phyloP scores from a whole-genome alignment of 1,140 invertebrate species.

The Orchesella cincta region DNA sequence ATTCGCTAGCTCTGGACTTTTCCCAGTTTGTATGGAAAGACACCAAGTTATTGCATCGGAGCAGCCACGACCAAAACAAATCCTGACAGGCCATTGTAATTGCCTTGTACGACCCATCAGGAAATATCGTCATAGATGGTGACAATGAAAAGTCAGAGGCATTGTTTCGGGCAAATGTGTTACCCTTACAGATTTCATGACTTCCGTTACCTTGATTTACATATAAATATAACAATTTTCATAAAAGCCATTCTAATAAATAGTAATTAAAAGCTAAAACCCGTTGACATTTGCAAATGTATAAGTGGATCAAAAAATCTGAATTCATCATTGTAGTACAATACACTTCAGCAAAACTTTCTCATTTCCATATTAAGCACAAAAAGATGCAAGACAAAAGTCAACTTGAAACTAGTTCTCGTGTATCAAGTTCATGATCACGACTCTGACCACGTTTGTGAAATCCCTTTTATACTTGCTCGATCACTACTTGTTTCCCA shows the following conservation, averaged over 20 bases:
- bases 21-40: slow-evolving; percentile 43
- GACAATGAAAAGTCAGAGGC: background rate
- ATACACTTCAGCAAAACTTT: no score
- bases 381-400: background rate
- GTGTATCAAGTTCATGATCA: slow-evolving; percentile 4
- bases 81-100: slow-evolving; percentile 31
- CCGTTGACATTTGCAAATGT: no score
- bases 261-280: no score
- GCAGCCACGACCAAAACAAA: background rate
- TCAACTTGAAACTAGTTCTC: background rate
- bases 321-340: no score
- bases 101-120: slow-evolving; percentile 35
- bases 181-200: slow-evolving; percentile 6
- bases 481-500: background rate
- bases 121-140: slow-evolving; percentile 33
- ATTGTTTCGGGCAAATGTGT: background rate
- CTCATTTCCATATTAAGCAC: background rate
- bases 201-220: no score
- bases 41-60: slow-evolving; percentile 27
- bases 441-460: background rate
- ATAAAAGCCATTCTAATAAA: no score
- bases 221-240: no score
- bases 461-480: background rate
- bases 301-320: no score
- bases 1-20: slow-evolving; percentile 32